Base-by-base conservation (phyloP, 2,888 invertebrate species). In the Nomada lathburiana region DNA sequence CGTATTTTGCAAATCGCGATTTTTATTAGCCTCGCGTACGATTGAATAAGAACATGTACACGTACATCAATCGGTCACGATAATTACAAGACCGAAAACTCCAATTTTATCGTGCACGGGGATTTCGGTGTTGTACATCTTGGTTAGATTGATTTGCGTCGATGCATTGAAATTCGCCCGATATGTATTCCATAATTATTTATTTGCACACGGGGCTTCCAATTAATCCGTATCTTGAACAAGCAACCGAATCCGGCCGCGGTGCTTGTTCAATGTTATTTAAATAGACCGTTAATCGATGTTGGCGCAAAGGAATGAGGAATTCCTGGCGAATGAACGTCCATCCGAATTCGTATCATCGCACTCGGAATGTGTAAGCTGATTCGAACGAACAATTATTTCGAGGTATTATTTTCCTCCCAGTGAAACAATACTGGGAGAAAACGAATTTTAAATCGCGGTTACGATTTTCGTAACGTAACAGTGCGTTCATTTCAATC, bases 71-170 rank as follows among this genome's bases (percentile, higher is more conserved):
- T 26, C 47, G 36, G n/a, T 13, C 26, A 18, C 59, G 59, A 42
- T 81, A 79, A 81, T 81, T 79, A 69, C 53, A 64, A 59, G 52
- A 47, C 52, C 69, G 72, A 81, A 73, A 73, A 68, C 44, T 64
- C 64, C 44, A 60, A 79, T 73, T 73, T 81, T 79, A 79, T 68
- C 42, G 36, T 23, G 60, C 44, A 47, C 47, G 18, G 55, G 44
- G 64, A 64, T 65, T 16, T 4, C 50, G 47, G 2, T 42, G 60
- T 62, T 71, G 55, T 60, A 65, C 57, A 71, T 57, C 53, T 42
- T 69, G 64, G 63, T 67, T 72, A 68, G 63, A 64, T 78, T 73
- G 64, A 73, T 80, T 44, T 44, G 29, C 79, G 69, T 36, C 68
- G 68, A 73, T 80, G 64, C 80, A 52, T 77, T 23, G 79, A 72